Evolutionary conservation across 2,888 invertebrate species (phyloP), one percentile per base, ranked within the genome.

Genomic region (Cerceris ruficornis): DNA sequence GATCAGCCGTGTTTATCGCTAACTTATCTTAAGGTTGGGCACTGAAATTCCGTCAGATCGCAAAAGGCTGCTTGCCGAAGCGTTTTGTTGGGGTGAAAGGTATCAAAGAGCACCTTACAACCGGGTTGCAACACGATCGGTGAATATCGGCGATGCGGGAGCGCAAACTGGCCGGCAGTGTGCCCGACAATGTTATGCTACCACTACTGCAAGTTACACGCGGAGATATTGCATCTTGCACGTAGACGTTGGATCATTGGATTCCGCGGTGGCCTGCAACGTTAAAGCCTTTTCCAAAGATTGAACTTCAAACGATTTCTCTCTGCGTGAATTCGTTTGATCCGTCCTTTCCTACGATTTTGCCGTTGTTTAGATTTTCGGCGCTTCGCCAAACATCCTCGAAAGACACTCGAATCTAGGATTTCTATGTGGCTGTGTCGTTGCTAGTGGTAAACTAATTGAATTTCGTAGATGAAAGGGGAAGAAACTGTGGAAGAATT

Each of bases 51-150:
- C 50, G 64, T 67, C 46, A 42, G 64, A 17, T 46, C 52, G 70
- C 68, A 49, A 17, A 64, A 67, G 64, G 52, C 55, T 52, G 69
- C 15, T 66, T 71, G 71, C 64, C 62, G 52, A 72, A 80, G 78
- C 69, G 50, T 76, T 80, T 83, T 62, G 74, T 52, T 46, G 50
- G 6, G 46, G 14, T 42, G 57, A 28, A 39, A 17, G 62, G 67
- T 77, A 77, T 78, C 83, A 69, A 77, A 78, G 74, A 81, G 81
- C 81, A 70, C 69, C 72, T 61, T 61, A 70, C 46, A 60, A 73
- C 66, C 71, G 42, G 71, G 17, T 75, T 65, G 64, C 61, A 69
- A 62, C 66, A 69, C 8, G 14, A 39, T 11, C 14, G 59, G 9
- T 43, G 67, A 39, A 11, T 73, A 79, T 75, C 71, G 39, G n/a